These are phyloP conservation scores for Cephus nigrinus DNA, from an alignment of 2,888 invertebrate species.

Conservation along the genomic window DNA sequence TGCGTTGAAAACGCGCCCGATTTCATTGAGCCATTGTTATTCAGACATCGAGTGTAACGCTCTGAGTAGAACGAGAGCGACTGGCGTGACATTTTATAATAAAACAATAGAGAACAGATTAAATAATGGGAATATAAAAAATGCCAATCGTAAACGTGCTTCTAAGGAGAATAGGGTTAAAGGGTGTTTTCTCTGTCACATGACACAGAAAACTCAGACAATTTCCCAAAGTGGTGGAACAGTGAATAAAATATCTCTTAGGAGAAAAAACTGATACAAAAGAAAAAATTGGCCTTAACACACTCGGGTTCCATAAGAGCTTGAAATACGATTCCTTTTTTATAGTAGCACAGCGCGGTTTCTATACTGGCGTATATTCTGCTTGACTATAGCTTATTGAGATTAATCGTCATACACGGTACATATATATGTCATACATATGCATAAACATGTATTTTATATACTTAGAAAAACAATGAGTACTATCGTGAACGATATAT, in stretches of 20 bases:
- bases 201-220: background rate
- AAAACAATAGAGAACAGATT: background rate
- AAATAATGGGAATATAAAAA: background rate
- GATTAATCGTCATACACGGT: background rate
- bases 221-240: background rate
- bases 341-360: background rate
- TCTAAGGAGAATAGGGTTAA: background rate
- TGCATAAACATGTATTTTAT: background rate
- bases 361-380: background rate
- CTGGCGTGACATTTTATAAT: background rate
- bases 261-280: background rate
- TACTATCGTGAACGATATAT: constrained; percentile 4
- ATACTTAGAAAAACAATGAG: constrained; percentile 38
- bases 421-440: background rate
- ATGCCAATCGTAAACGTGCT: background rate
- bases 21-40: background rate
- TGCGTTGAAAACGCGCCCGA: background rate
- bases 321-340: background rate
- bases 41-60: background rate
- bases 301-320: background rate
- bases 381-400: background rate
- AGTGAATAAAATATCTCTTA: background rate
- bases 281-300: background rate
- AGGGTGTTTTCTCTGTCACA: background rate
- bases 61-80: background rate